Conservation (phyloP, 2,888 invertebrate genomes). For the Oasisia sp. region DNA sequence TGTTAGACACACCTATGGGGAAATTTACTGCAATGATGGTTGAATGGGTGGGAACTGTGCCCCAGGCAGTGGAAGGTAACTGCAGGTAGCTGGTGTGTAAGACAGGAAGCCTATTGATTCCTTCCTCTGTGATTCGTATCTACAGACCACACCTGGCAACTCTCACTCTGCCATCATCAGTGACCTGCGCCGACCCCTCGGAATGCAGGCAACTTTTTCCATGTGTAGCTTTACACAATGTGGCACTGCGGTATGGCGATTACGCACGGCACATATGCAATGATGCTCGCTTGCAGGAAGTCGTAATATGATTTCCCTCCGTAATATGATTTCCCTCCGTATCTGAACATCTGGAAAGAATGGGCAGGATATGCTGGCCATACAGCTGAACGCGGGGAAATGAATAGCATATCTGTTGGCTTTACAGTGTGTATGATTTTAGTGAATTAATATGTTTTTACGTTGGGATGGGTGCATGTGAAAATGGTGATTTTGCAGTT, state of each 20-base stretch:
- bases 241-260: not conserved
- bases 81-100: not conserved
- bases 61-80: not conserved
- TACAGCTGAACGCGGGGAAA: not conserved
- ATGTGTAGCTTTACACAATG: not conserved
- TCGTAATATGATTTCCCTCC: not conserved
- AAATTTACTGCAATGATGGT: not conserved
- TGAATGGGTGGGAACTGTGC: not conserved
- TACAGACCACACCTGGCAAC: not conserved
- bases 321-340: not conserved
- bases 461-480: not conserved
- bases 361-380: not conserved
- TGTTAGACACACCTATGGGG: not conserved
- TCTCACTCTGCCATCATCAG: not conserved
- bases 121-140: not conserved
- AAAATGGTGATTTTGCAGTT: not conserved
- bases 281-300: not conserved
- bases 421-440: not conserved
- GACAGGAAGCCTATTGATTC: slow-evolving; percentile 13
- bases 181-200: not conserved
- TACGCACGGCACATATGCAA: not conserved
- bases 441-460: not conserved
- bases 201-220: not conserved
- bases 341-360: not conserved
- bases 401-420: not conserved